phyloP scores from a whole-genome alignment of 2,888 invertebrate species.

The Melipona beecheii region DNA sequence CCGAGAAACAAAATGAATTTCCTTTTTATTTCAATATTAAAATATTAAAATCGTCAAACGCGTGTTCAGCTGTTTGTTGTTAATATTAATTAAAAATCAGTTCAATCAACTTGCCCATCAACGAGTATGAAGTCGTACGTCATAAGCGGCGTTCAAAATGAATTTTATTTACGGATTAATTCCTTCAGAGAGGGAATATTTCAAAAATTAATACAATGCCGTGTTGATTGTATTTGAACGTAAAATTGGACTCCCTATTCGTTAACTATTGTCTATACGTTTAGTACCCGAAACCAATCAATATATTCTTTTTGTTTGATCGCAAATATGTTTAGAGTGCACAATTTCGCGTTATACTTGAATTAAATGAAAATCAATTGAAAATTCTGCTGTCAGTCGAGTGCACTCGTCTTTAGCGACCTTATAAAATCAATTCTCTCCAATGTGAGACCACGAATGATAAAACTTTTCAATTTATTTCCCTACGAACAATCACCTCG shows the following conservation, averaged over 20 bases:
- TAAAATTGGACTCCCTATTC: not conserved
- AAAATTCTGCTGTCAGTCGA: not conserved
- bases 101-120: not conserved
- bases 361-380: not conserved
- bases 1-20: not conserved
- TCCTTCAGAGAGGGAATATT: not conserved
- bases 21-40: not conserved
- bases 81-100: no score
- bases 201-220: not conserved
- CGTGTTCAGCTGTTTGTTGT: no score
- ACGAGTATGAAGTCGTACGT: not conserved
- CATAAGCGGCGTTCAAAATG: no score
- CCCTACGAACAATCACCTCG: not conserved
- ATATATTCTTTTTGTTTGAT: not conserved
- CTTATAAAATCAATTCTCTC: not conserved
- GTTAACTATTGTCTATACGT: not conserved
- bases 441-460: not conserved
- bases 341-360: not conserved
- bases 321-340: not conserved
- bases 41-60: not conserved
- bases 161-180: not conserved
- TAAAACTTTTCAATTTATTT: slow-evolving; percentile 2
- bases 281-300: not conserved
- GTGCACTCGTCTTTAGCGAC: not conserved
- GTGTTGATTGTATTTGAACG: not conserved